Percentiles rank a stretch among this genome's conserved stretches.
phyloP scores from a whole-genome alignment of 1,140 invertebrate genomes.

The Lordiphosa collinella region DNA sequence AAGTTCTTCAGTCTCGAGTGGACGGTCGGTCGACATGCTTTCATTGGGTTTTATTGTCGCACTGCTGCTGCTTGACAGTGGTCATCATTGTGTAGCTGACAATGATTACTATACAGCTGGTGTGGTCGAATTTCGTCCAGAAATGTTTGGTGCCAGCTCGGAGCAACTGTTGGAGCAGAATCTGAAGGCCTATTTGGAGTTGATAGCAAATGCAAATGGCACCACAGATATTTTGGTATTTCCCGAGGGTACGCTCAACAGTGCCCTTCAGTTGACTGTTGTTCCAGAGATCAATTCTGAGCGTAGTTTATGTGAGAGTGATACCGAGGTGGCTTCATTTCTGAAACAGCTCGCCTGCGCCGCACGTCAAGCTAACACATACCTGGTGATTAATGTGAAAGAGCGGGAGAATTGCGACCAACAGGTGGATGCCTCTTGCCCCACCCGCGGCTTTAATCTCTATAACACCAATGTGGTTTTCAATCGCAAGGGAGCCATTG shows the following conservation, averaged over 20 bases:
- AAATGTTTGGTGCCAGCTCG: slow-evolving; percentile 25
- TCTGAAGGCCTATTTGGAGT: slow-evolving; percentile 48
- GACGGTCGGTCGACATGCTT: too few relatives aligned
- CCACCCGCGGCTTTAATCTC: slow-evolving; percentile 78
- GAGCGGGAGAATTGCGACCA: slow-evolving; percentile 82
- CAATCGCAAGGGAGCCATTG: slow-evolving; percentile 82
- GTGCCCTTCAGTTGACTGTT: slow-evolving; percentile 40
- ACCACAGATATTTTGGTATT: slow-evolving; percentile 90
- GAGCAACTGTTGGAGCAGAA: slow-evolving; percentile 49
- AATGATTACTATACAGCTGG: slow-evolving; percentile 80
- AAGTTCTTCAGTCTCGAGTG: too few relatives aligned
- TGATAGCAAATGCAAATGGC: slow-evolving; percentile 44
- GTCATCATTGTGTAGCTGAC: too few relatives aligned
- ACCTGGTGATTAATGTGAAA: slow-evolving; percentile 87
- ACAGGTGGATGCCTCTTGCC: slow-evolving; percentile 16
- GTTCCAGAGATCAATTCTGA: slow-evolving; percentile 38
- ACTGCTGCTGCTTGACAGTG: too few relatives aligned
- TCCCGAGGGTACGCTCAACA: slow-evolving; percentile 84
- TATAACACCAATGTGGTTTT: slow-evolving; percentile 89
- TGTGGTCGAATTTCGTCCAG: slow-evolving; percentile 80
- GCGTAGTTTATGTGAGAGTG: slow-evolving; percentile 23
- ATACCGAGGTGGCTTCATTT: slow-evolving; percentile 25
- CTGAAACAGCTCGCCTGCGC: slow-evolving; percentile 54
- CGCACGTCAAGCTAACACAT: slow-evolving; percentile 55
- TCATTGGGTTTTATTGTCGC: too few relatives aligned